These are phyloP conservation scores for Ormyrus rosae DNA, from an alignment of 2,888 invertebrate species.

Conservation along the genomic window DNA sequence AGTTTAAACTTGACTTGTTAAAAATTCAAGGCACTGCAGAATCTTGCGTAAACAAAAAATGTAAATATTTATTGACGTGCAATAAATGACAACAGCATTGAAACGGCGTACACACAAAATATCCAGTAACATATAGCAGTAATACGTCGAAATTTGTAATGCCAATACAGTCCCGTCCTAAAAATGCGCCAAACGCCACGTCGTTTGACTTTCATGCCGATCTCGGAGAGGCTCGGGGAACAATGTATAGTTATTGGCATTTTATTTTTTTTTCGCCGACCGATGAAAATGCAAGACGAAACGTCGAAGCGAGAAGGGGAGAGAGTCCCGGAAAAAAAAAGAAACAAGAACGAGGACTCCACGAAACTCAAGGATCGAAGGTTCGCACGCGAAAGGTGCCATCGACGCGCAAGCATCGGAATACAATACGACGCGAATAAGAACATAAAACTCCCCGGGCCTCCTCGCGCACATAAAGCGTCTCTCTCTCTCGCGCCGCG, in stretches of 20 bases:
- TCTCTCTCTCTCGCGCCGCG: slow-evolving; percentile 42
- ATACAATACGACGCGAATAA: slow-evolving; percentile 44
- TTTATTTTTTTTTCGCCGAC: slow-evolving; percentile 5
- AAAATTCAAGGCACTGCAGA: too few relatives aligned
- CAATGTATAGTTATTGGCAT: slow-evolving; percentile 22
- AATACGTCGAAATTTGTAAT: too few relatives aligned
- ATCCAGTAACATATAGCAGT: too few relatives aligned
- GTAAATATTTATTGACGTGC: too few relatives aligned
- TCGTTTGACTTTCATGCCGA: slow-evolving; percentile 44
- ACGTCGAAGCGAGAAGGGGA: background rate
- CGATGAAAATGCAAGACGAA: slow-evolving; percentile 47
- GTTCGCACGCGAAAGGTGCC: slow-evolving; percentile 37
- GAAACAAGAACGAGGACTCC: background rate
- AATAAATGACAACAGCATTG: too few relatives aligned
- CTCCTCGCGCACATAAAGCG: slow-evolving; percentile 60
- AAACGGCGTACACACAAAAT: too few relatives aligned
- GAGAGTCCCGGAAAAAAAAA: background rate
- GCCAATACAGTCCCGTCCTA: too few relatives aligned
- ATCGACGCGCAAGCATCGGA: slow-evolving; percentile 19
- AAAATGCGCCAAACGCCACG: background rate
- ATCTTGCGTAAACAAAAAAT: too few relatives aligned
- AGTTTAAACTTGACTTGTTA: too few relatives aligned
- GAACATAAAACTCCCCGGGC: slow-evolving; percentile 27
- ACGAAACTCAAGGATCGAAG: slow-evolving; percentile 21
- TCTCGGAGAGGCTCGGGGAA: slow-evolving; percentile 11